These are phyloP conservation scores for Mormyrus iriodes DNA, from an alignment of 2,113 vertebrate genomes.

Conservation along the genomic window DNA sequence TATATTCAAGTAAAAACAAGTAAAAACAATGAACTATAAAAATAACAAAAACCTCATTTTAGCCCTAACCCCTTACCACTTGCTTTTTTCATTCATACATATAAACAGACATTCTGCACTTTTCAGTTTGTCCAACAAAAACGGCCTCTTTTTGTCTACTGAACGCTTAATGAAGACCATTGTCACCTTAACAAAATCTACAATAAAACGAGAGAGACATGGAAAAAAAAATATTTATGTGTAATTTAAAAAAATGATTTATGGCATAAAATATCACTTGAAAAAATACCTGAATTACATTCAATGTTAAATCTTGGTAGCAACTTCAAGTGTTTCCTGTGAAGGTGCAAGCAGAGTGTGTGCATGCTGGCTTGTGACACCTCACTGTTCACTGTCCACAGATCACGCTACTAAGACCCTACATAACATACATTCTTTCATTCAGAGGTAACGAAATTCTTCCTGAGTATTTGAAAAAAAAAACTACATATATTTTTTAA, in stretches of 20 bases:
- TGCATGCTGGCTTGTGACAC: conserved; percentile 51
- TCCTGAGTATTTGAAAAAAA: conserved; percentile 94
- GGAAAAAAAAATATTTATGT: conserved; percentile 60
- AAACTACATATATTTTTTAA: conserved; percentile 73
- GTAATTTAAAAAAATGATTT: conserved; percentile 68
- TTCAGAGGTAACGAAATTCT: conserved; percentile 91
- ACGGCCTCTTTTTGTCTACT: conserved; percentile 55
- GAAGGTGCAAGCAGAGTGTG: conserved; percentile 56
- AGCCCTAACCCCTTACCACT: too few relatives aligned
- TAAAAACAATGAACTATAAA: neutral
- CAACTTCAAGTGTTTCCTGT: conserved; percentile 81
- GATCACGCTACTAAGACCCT: conserved; percentile 60
- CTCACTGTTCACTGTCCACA: conserved; percentile 42
- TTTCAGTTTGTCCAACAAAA: conserved; percentile 72
- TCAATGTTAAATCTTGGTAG: conserved; percentile 83
- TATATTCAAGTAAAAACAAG: neutral
- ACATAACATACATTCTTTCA: conserved; percentile 78
- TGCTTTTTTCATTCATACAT: neutral
- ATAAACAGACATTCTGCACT: neutral
- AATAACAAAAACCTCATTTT: neutral
- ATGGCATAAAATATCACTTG: conserved; percentile 73
- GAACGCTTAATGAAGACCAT: conserved; percentile 64
- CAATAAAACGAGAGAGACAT: conserved; percentile 59
- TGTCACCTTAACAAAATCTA: conserved; percentile 69
- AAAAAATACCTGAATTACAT: conserved; percentile 87